A percentile compares a stretch with the other conserved stretches of the same genome.
Conservation (phyloP, 2,113 vertebrate species). For the Anas platyrhynchos region DNA sequence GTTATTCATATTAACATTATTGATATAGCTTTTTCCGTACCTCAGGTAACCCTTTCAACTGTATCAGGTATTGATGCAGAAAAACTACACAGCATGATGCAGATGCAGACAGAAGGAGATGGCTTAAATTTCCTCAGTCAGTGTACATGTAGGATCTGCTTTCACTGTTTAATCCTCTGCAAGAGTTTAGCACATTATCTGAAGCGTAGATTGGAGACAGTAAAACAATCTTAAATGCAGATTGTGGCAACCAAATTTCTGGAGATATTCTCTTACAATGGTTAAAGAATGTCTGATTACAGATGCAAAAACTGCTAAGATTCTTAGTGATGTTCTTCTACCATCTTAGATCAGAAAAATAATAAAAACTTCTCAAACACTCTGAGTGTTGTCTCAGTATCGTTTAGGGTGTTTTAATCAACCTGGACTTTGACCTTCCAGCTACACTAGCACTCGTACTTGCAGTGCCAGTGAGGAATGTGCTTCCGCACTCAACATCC, state of each 20-base stretch:
- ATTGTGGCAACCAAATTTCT: background rate
- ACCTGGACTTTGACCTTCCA: background rate
- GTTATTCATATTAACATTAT: background rate
- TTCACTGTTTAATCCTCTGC: background rate
- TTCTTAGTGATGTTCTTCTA: background rate
- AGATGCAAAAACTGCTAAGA: background rate
- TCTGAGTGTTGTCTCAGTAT: background rate
- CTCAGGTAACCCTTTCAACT: background rate
- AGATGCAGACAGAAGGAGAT: background rate
- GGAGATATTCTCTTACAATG: background rate
- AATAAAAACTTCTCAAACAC: background rate
- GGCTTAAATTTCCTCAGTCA: background rate
- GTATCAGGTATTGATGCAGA: background rate
- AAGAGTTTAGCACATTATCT: background rate
- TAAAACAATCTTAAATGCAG: background rate
- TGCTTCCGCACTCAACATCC: background rate
- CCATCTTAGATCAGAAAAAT: background rate
- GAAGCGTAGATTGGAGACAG: background rate
- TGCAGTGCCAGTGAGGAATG: background rate
- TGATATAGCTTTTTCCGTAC: background rate
- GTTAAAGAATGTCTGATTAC: background rate
- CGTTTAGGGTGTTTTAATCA: background rate
- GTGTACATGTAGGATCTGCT: background rate
- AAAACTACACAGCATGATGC: rapidly evolving
- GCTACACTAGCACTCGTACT: rapidly evolving